Conservation (phyloP, 92 coral and sea anemone genomes). For the Epizoanthus scotinus region DNA sequence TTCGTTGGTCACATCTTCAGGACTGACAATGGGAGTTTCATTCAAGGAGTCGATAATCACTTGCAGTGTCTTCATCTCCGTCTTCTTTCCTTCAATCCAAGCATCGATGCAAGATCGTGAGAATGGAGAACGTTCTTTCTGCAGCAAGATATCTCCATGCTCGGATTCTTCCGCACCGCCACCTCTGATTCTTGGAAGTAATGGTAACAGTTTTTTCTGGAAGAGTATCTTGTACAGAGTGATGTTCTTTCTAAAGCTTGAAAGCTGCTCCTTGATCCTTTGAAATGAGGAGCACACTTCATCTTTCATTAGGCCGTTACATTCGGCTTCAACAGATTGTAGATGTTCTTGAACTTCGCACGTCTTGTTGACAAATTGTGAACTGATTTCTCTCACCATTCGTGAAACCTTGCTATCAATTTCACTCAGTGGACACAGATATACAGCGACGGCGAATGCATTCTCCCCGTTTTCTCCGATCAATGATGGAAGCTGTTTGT, state of each 20-base stretch:
- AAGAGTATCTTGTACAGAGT: slow-evolving; percentile 14
- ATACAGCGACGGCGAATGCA: slow-evolving; percentile 39
- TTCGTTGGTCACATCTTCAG: slow-evolving; percentile 43
- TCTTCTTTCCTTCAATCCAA: slow-evolving; percentile 46
- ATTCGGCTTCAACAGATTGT: slow-evolving; percentile 23
- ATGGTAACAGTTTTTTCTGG: slow-evolving; percentile 31
- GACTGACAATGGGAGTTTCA: slow-evolving; percentile 46
- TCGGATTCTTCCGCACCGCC: slow-evolving; percentile 24
- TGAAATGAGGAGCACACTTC: slow-evolving; percentile 31
- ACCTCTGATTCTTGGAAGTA: slow-evolving; percentile 42
- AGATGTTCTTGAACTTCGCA: slow-evolving; percentile 24
- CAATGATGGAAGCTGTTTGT: slow-evolving; percentile 46
- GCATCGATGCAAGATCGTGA: slow-evolving; percentile 32
- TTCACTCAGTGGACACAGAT: slow-evolving; percentile 33
- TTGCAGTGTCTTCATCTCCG: slow-evolving; percentile 45
- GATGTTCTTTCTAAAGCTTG: slow-evolving; percentile 14
- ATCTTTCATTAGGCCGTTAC: slow-evolving; percentile 43
- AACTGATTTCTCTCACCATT: slow-evolving; percentile 46
- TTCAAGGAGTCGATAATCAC: slow-evolving; percentile 28
- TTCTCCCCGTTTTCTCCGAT: slow-evolving; percentile 49
- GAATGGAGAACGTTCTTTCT: slow-evolving; percentile 51
- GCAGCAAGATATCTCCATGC: slow-evolving; percentile 17
- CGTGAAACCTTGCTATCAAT: slow-evolving; percentile 24
- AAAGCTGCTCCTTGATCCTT: slow-evolving; percentile 31
- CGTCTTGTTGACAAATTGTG: slow-evolving; percentile 22